Base-by-base conservation (phyloP, 2,888 invertebrate genomes). In the Desoria tigrina region DNA sequence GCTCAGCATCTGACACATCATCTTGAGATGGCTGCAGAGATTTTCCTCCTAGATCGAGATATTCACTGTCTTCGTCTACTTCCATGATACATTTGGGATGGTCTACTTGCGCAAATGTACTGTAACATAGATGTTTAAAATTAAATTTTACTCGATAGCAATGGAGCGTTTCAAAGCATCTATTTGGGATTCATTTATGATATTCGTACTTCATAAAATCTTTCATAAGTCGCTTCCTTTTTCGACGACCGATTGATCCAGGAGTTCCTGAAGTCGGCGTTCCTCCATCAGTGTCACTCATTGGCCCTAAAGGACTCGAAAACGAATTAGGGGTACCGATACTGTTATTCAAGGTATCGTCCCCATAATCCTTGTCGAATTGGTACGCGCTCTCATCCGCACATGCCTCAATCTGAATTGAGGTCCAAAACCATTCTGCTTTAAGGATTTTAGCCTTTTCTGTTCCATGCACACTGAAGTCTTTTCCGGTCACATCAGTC, bases 361-460 rank as follows among this genome's bases (percentile, higher is more conserved):
- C 63, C 32, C 32, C 84, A 87, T 87, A 83, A 11, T 39, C 26
- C 14, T 90, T 89, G 81, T 90, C 89, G 78, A 92, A 92, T 21
- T 89, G 84, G 82, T 94, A 94, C 76, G 94, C 89, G 79, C 88
- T 87, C 81, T 96, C 97, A 78, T 91, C 90, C 69, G 94, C 92
- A 77, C 92, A 90, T 74, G 90, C 91, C 78, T 94, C 94, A 84
- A 96, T 94, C 82, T 96, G 96, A 69, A 97, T 92, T 55, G 95
- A 94, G 42, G 92, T 92, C 97, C 97, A 98, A 82, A 97, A 97
- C 97, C 97, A 97, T 83, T 96, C 93, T 6, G 90, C 90, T 81
- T 91, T 92, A 61, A 94, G 89, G 71, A 93, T 84, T 79, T 88
- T 88, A 28, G 89, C 88, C 14, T 63, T 68, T 45, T 74, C 73